Evolutionary conservation across 1,140 invertebrate genomes (phyloP), one percentile per base, ranked within the genome.

Genomic region (Monochamus saltuarius): DNA sequence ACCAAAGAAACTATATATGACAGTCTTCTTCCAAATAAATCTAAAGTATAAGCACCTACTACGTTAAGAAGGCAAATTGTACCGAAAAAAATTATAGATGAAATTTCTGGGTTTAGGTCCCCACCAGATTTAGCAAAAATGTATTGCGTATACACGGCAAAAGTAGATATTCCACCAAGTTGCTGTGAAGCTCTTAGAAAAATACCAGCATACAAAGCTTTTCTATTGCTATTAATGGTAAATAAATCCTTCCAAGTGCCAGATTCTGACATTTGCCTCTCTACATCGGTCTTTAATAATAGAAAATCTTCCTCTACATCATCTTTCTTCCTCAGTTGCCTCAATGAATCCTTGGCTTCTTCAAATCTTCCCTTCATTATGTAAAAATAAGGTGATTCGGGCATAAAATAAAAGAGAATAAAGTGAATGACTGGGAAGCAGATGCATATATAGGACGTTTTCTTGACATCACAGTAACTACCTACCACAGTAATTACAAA

Each of bases 41-140:
- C 62, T 51, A 90, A 86, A 40, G 88, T 70, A 10, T 46, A 14
- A 13, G 59, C 16, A 13, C 56, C 53, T 29, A 90, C 85, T 38
- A 83, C 77, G 0, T 85, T 85, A 13, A 95, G 87, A 1, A 91
- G 94, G 1, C 89, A 76, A 65, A 87, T 85, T 14, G 86, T 70
- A 1, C 74, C 71, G 0, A 73, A 74, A 8, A 83, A 77, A 1
- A 69, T 69, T 0, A 63, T 47, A 6, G 62, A 62, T 42, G 49
- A 37, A 11, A 29, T 37, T 19, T 47, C 47, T 37, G 60, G 43
- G 19, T 68, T 17, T 2, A 56, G 49, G 19, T 56, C 51, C n/a
- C 85, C 73, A 14, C 67, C 71, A 14, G 69, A 62, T 63, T 69
- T 51, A 7, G 57, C 16, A 39, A 72, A 73, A 22, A 73, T 71